Evolutionary conservation across 2,797 vertebrate species (phyloP), one percentile per base, ranked within the genome.

Genomic region (Chromobotia macracanthus): DNA sequence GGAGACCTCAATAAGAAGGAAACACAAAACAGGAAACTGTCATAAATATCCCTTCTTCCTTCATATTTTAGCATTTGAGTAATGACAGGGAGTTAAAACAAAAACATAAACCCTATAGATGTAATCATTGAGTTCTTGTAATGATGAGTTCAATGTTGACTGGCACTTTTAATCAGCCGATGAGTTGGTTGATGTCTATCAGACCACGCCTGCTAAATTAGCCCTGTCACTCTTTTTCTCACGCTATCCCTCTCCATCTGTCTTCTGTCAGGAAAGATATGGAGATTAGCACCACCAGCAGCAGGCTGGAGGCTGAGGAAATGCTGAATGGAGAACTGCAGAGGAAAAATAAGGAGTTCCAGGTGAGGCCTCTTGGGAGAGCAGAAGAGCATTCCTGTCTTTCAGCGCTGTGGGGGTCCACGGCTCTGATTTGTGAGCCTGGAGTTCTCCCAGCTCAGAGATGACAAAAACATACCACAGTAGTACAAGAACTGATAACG

Each of bases 291-390:
- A 89, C 76, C 55, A 88, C 90, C 75, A 90, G 75, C 86, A 89
- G 84, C 82, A 92, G 84, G 73, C 87, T 95, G 19, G 92, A 95
- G 67, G 91, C 89, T 16, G 92, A 94, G 72, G 92, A 93, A 64
- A 82, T 86, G 0, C 64, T 90, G 56, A 93, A 88, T 80, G 82
- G 83, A 8, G 91, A 84, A 12, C 87, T 95, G 58, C 92, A 94
- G 87, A 92, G 86, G 85, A 93, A 88, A 84, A 92, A 75, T 84
- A 92, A 90, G 66, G 93, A 95, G 78, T 82, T 87, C 10, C 91
- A 95, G 93, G 94, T 94, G 82, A 88, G 90, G 72, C 15, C 38
- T 67, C 60, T 5, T 31, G 60, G 71, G 67, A 51, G 48, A 48
- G 56, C 61, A 3, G 55, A 9, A 7, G 60, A 46, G 50, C 90